phyloP scores from a whole-genome alignment of 2,113 vertebrate species.

The Nannospalax galili region DNA sequence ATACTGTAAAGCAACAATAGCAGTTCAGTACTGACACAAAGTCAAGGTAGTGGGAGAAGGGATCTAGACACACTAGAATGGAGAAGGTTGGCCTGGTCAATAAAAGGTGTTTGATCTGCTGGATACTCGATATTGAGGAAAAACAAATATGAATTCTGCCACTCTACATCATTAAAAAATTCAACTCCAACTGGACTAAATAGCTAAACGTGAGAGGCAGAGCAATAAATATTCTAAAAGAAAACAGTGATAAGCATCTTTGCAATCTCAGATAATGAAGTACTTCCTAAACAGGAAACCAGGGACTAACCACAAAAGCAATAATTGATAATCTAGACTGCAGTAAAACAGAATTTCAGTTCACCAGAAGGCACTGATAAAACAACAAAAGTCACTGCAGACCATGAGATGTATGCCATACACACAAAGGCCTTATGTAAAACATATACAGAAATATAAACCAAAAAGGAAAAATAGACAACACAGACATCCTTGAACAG shows the following conservation, averaged over 20 bases:
- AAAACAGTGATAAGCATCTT: not conserved
- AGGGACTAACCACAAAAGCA: not conserved
- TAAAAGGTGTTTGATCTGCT: not conserved
- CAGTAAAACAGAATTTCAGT: not conserved
- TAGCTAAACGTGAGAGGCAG: conserved; percentile 11
- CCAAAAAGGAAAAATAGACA: not conserved
- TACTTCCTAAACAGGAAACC: not conserved
- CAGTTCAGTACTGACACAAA: not conserved
- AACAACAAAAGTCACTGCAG: not conserved
- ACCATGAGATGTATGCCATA: not conserved
- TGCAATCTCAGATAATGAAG: not conserved
- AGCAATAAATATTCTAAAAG: not conserved
- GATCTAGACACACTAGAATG: not conserved
- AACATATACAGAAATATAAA: not conserved
- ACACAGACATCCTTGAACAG: not conserved
- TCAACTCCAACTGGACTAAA: not conserved
- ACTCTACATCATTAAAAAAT: not conserved
- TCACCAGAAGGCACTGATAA: not conserved
- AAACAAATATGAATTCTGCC: not conserved
- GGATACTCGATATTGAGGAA: not conserved
- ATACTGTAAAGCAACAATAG: not conserved
- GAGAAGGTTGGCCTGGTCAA: not conserved
- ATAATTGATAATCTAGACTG: not conserved
- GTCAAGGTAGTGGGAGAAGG: not conserved
- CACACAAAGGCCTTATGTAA: not conserved